Conservation (phyloP, 1,140 invertebrate species). For the Popillia japonica region DNA sequence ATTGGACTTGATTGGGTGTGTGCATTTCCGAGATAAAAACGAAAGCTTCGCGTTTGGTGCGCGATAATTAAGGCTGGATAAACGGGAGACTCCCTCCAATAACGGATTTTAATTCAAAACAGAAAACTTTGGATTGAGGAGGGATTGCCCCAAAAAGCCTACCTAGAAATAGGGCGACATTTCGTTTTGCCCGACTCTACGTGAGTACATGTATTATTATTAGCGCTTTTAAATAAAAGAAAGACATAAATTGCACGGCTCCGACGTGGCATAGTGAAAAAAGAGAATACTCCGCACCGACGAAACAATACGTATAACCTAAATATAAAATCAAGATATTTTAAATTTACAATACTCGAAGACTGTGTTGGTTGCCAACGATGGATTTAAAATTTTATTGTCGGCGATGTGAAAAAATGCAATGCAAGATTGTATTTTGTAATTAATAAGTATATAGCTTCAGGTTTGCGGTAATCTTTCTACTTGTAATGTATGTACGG, state of each 20-base stretch:
- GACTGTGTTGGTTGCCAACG: not conserved
- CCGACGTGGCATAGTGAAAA: not conserved
- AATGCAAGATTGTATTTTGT: constrained; percentile 38
- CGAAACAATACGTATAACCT: constrained; percentile 37
- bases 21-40: too few species aligned
- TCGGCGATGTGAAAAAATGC: constrained; percentile 32
- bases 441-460: constrained; percentile 41
- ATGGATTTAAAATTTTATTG: constrained; percentile 22
- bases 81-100: too few species aligned
- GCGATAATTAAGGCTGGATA: too few species aligned
- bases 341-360: constrained; percentile 37
- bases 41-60: too few species aligned
- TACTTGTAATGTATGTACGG: too few species aligned
- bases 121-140: too few species aligned
- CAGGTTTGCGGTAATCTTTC: constrained; percentile 26
- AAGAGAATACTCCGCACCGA: not conserved
- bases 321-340: constrained; percentile 40
- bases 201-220: not conserved
- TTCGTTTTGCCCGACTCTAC: too few species aligned
- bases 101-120: too few species aligned
- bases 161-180: too few species aligned
- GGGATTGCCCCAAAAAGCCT: too few species aligned
- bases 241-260: constrained; percentile 14
- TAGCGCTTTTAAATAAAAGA: constrained; percentile 28
- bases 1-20: too few species aligned